Evolutionary conservation across 1,140 invertebrate genomes (phyloP), one percentile per base, ranked within the genome.

Genomic region (Eciton burchellii): DNA sequence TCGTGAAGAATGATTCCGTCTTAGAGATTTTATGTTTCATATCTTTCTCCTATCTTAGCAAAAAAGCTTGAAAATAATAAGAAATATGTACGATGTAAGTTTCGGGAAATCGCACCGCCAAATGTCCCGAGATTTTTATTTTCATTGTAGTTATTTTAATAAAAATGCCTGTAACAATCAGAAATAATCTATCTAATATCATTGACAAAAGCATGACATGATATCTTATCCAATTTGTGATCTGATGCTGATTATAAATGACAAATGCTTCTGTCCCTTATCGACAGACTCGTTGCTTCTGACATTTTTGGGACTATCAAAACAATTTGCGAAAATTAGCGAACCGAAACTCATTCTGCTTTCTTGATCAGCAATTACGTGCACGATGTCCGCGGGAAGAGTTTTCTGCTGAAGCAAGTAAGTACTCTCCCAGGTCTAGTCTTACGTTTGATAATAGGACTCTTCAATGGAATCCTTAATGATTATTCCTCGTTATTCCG

Each of bases 311-410:
- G 41, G 43, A 49, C 47, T 70, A 41, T 81, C 54, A 54, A 49
- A 68, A 14, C 16, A 81, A 86, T 86, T 84, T 81, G 60, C 47
- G 45, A 76, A 16, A 81, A 86, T 86, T 84, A 84, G 60, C 47
- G 45, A 76, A 21, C 47, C 11, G 29, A 82, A 73, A 54, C 43
- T 35, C 62, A 43, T 60, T 66, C 45, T 66, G 45, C 49, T 82
- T 82, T 49, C 52, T 65, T 79, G 45, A 47, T 56, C 52, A 45
- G 47, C 71, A 83, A 87, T 85, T 87, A 77, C 65, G 26, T 43
- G 72, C 54, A 56, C 54, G 26, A 52, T 21, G 45, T 71, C 82
- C 60, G 21, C n/a, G 49, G 24, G 35, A 49, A 12, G 45, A 49
- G 65, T 54, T 35, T 45, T 56, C 47, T 76, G 77, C 76, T 82